Conservation (phyloP, 2,113 vertebrate species). For the Phyllopteryx taeniolatus region DNA sequence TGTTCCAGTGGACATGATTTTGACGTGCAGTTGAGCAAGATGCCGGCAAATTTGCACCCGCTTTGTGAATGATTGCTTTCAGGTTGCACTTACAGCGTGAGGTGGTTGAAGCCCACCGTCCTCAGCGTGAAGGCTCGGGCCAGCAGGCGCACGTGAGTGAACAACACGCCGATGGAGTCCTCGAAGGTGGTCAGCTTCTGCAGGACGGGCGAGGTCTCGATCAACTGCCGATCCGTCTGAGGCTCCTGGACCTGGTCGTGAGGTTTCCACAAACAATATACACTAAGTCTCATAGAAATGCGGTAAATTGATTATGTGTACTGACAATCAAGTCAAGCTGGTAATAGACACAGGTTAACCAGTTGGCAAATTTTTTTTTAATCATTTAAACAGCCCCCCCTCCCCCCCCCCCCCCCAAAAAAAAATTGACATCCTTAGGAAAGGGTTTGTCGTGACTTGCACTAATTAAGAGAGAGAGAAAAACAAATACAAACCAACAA, state of each 20-base stretch:
- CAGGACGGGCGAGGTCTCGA: constrained; percentile 96
- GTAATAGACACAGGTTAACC: too few relatives aligned
- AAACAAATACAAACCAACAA: too few relatives aligned
- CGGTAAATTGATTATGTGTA: neutral
- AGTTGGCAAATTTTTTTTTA: too few relatives aligned
- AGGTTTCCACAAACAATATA: neutral
- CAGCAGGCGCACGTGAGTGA: constrained; percentile 91
- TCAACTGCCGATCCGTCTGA: constrained; percentile 90
- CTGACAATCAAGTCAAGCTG: too few relatives aligned
- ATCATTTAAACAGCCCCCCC: too few relatives aligned
- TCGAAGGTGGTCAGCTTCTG: constrained; percentile 95
- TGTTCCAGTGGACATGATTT: too few relatives aligned
- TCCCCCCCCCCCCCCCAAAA: too few relatives aligned
- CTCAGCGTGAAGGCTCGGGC: constrained; percentile 94
- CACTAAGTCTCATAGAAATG: neutral
- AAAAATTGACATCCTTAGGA: too few relatives aligned
- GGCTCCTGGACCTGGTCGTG: constrained; percentile 87
- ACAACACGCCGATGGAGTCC: constrained; percentile 88
- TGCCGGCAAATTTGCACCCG: too few relatives aligned
- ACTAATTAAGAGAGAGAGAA: too few relatives aligned
- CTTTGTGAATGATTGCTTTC: neutral
- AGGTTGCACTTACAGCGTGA: constrained; percentile 87
- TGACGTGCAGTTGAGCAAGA: too few relatives aligned
- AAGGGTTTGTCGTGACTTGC: too few relatives aligned
- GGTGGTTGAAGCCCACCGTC: constrained; percentile 98